Base-by-base conservation (phyloP, 2,888 invertebrate species). In the Prenolepis imparis region DNA sequence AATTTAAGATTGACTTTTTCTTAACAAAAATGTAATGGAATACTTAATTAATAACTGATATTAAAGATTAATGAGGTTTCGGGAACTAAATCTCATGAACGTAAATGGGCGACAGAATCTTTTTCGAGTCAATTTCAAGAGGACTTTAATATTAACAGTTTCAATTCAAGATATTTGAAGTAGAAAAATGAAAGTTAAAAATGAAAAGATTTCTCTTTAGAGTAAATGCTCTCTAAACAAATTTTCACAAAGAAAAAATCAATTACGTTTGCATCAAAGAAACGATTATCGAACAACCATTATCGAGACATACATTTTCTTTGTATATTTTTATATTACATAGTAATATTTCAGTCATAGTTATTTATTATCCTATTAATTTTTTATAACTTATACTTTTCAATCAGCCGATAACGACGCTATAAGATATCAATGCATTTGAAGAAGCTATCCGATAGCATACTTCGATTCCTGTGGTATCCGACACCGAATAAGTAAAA, bases 1-100 rank as follows among this genome's bases (percentile, higher is more conserved):
- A 78, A 78, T 78, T 78, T 41, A 12, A 72, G 18, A 78, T 68
- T 36, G 44, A 59, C 32, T 78, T 78, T 78, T 57, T 70, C 44
- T 70, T 57, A 57, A 15, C 57, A 68, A 70, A 70, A 66, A 68
- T 41, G 36, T 78, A 78, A 70, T 44, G 59, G 78, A 78, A 78
- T 78, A 57, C 32, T 57, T 78, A 78, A 78, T 72, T 67, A 77
- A 67, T 77, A 77, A 32, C 21, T 18, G 18, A 78, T 72, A 59
- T 59, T 72, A 41, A 59, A 72, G 70, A 78, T 78, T 57, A 78
- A 78, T 70, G 59, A 78, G 44, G 5, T 59, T 78, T 36, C 18
- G 44, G 24, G 15, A 78, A 44, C 36, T 28, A 68, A 78, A 32
- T 78, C 24, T 70, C 72, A 44, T 24, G 8, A 57, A 15, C 41